Evolutionary conservation across 2,797 vertebrate genomes (phyloP).

Genomic region (Chromobotia macracanthus): DNA sequence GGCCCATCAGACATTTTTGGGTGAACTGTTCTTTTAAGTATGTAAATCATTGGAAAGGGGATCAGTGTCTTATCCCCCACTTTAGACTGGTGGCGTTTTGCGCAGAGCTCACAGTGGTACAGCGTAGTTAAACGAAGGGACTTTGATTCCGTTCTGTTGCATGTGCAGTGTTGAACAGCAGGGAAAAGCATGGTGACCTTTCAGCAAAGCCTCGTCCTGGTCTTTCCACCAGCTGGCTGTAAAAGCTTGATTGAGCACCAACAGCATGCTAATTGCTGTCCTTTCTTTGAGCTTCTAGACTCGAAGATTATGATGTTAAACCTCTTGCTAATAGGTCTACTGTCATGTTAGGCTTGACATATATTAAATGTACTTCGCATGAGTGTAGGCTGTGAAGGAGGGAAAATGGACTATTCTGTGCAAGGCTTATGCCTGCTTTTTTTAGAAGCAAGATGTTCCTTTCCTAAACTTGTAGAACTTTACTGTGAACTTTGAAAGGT

Average conservation of each 20-base stretch:
- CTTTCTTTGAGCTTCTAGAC: slow-evolving; percentile 19
- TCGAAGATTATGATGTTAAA: slow-evolving; percentile 37
- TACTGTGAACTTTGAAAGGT: slow-evolving; percentile 9
- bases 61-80: not conserved
- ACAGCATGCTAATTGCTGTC: slow-evolving; percentile 51
- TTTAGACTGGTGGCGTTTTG: not conserved
- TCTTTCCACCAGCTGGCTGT: slow-evolving; percentile 26
- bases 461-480: not conserved
- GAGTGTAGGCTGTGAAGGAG: not conserved
- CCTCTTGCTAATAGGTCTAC: slow-evolving; percentile 32
- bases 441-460: slow-evolving; percentile 6
- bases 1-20: too few relatives aligned
- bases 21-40: too few relatives aligned
- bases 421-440: not conserved
- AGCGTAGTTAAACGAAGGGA: not conserved
- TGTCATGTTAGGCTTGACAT: slow-evolving; percentile 29
- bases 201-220: slow-evolving; percentile 20
- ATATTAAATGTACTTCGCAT: slow-evolving; percentile 4
- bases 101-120: slow-evolving; percentile 9
- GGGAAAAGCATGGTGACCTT: slow-evolving; percentile 32
- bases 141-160: slow-evolving; percentile 4
- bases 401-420: not conserved
- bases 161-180: not conserved
- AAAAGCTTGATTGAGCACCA: slow-evolving; percentile 40
- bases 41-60: not conserved